Evolutionary conservation across 1,140 invertebrate species (phyloP).

Genomic region (Mactra quadrangularis): DNA sequence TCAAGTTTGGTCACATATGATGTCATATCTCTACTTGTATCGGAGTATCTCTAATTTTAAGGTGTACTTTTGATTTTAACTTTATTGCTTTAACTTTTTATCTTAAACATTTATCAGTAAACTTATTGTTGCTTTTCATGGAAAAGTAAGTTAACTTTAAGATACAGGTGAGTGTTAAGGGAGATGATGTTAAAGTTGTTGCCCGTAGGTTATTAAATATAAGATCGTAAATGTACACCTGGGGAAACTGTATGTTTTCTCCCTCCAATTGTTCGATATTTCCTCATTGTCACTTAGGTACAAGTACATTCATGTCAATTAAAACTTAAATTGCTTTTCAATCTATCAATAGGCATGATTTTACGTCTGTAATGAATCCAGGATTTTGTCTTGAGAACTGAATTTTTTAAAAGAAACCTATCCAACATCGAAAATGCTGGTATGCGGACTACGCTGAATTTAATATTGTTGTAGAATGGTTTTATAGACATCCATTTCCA

Average conservation of each 20-base stretch:
- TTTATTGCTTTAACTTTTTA: conserved; percentile 29
- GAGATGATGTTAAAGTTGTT: neutral
- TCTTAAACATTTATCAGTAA: neutral
- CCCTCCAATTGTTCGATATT: neutral
- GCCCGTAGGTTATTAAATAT: neutral
- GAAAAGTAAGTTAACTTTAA: neutral
- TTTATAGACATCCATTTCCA: too few species aligned
- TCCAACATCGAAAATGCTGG: too few species aligned
- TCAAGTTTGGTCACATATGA: neutral
- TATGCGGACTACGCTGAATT: too few species aligned
- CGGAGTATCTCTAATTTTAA: conserved; percentile 8
- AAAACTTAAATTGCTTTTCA: too few species aligned
- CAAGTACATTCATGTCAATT: neutral
- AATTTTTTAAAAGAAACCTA: too few species aligned
- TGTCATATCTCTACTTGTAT: conserved; percentile 6
- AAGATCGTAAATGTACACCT: neutral
- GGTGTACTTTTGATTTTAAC: conserved; percentile 28
- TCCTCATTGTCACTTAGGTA: neutral
- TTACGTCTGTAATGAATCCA: too few species aligned
- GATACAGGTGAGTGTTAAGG: neutral
- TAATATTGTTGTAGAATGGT: too few species aligned
- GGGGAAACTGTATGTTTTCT: neutral
- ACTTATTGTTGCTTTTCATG: neutral
- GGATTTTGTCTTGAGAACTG: too few species aligned
- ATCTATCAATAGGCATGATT: too few species aligned